Base-by-base conservation (phyloP, 1,140 invertebrate species). In the Macrocentrus cingulum region DNA sequence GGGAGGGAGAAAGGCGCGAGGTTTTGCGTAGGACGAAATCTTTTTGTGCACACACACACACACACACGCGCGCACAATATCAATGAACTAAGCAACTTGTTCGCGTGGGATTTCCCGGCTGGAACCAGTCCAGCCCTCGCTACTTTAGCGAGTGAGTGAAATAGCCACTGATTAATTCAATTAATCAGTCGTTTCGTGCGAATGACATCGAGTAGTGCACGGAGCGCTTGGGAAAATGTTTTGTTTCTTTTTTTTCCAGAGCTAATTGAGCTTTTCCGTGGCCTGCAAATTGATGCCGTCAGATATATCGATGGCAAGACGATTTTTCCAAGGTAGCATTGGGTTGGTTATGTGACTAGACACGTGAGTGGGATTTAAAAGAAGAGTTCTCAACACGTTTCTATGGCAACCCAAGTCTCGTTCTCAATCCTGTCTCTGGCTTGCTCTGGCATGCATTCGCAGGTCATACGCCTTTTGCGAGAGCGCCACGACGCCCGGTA, bases 401-500 rank as follows among this genome's bases (percentile, higher is more conserved):
- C 63, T 66, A 74, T 74, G 66, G 72, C 44, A 65, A 69, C 67
- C 25, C 42, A 48, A 25, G 23, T 46, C 29, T 65, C 63, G 60
- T 63, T 51, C 48, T 46, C 18, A 29, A 53, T 61, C 53, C 61
- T 51, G 45, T 63, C 39, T 64, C 52, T 42, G 15, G 9, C 23
- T 19, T 48, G 32, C 48, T 41, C 45, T 23, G 18, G 23, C 22
- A n/a, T 34, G 8, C 44, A 44, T 56, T 58, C 46, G 50, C 59
- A 67, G 64, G 64, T 67, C 62, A 60, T 64, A 64, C 62, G 66
- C 60, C 68, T 66, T 65, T 70, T 63, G 58, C 37, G 16, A 50
- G 11, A 50, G 63, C 67, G 63, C 64, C 68, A 63, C 67, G 67
- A 68, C 67, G 66, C 66, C 32, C 41, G 50, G 61, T 70, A 70